Evolutionary conservation across 2,888 invertebrate species (phyloP).

Genomic region (Nycteola revayana): DNA sequence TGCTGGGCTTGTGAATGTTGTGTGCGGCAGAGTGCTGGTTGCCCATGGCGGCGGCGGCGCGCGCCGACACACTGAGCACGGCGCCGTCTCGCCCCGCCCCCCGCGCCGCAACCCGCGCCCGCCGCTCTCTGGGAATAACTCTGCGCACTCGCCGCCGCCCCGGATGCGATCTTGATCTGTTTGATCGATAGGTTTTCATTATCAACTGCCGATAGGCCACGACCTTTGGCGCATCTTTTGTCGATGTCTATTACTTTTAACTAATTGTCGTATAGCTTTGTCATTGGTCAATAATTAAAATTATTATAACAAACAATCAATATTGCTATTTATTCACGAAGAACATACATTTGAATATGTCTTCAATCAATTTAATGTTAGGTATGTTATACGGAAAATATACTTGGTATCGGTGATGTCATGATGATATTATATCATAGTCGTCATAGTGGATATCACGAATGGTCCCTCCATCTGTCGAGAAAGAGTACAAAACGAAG

Average conservation of each 20-base stretch:
- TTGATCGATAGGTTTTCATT: constrained; percentile 64
- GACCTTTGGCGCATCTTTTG: constrained; percentile 49
- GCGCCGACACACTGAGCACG: constrained; percentile 73
- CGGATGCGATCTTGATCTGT: constrained; percentile 63
- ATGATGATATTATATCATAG: no score
- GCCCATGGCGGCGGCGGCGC: constrained; percentile 80
- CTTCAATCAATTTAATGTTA: no score
- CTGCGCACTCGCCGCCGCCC: constrained; percentile 50
- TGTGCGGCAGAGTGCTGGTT: constrained; percentile 76
- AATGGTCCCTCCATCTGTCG: no score
- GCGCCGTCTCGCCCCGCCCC: constrained; percentile 57
- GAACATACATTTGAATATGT: no score
- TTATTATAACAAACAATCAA: background rate
- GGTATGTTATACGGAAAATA: no score
- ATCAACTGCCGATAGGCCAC: constrained; percentile 39
- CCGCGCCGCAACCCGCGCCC: constrained; percentile 46
- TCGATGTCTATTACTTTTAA: constrained; percentile 26
- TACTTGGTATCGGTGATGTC: no score
- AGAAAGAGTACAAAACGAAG: no score
- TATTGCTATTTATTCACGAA: no score
- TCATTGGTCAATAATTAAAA: constrained; percentile 6
- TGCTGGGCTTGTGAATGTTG: constrained; percentile 82
- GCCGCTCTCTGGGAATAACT: constrained; percentile 70
- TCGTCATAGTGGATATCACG: no score
- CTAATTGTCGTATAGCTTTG: constrained; percentile 17